These are phyloP conservation scores for Crenichthys baileyi DNA, from an alignment of 2,797 vertebrate genomes.

Conservation along the genomic window DNA sequence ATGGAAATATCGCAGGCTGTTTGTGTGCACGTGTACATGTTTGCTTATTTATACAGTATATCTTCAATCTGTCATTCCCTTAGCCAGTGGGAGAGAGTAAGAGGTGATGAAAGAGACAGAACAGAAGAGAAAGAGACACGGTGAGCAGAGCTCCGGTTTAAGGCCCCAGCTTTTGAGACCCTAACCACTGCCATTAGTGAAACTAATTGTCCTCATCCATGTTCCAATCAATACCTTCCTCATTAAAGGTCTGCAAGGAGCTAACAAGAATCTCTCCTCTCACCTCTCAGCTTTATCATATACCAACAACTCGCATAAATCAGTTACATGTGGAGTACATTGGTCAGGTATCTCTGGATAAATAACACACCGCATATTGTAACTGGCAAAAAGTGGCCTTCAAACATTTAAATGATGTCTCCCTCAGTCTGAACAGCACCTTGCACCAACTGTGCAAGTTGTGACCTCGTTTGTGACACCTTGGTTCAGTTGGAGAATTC, in stretches of 20 bases:
- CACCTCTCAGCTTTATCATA: conserved; percentile 50
- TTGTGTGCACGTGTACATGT: conserved; percentile 26
- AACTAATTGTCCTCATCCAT: conserved; percentile 62
- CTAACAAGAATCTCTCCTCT: conserved; percentile 49
- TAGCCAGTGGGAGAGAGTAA: conserved; percentile 35
- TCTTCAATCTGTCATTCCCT: conserved; percentile 63
- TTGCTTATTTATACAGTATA: conserved; percentile 47
- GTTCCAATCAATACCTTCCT: conserved; percentile 40
- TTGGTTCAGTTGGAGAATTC: conserved; percentile 75
- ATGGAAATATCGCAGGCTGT: conserved; percentile 48
- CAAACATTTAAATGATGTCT: conserved; percentile 25
- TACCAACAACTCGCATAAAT: conserved; percentile 39
- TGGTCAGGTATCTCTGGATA: conserved; percentile 22
- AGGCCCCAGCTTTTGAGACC: conserved; percentile 46
- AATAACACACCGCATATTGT: neutral
- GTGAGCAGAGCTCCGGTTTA: conserved; percentile 42
- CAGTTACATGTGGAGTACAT: conserved; percentile 3
- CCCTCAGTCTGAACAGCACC: conserved; percentile 31
- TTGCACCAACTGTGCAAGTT: conserved; percentile 53
- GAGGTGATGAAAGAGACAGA: conserved; percentile 37
- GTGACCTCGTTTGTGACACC: conserved; percentile 53
- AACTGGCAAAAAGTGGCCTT: conserved; percentile 32
- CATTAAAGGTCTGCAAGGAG: conserved; percentile 32
- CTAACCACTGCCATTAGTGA: conserved; percentile 50
- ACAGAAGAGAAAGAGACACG: conserved; percentile 36